These are phyloP conservation scores for Mongoloraphidia duomilia DNA, from an alignment of 2,888 invertebrate species.

Conservation along the genomic window DNA sequence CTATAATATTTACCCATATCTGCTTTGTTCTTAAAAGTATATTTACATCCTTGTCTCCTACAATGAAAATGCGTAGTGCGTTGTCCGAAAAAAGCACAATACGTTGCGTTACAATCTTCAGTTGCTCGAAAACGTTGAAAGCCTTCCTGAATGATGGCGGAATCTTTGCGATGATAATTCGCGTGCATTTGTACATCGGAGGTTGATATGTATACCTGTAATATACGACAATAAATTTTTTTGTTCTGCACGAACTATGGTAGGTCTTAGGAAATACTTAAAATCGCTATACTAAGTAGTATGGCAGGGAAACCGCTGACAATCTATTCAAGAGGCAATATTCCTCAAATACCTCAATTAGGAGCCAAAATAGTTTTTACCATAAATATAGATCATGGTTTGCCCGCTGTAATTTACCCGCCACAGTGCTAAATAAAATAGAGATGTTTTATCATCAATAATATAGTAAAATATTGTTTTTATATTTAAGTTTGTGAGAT, in stretches of 20 bases:
- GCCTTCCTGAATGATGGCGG: constrained; percentile 93
- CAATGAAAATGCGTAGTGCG: constrained; percentile 97
- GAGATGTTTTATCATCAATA: too few species aligned
- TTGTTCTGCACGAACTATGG: neutral
- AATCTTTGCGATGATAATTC: constrained; percentile 95
- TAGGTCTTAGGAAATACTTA: too few species aligned
- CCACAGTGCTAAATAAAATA: too few species aligned
- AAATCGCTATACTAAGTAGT: too few species aligned
- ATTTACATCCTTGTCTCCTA: constrained; percentile 76
- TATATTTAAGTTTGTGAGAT: too few species aligned
- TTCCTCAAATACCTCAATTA: too few species aligned
- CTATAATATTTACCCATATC: constrained; percentile 81
- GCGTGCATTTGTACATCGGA: constrained; percentile 99
- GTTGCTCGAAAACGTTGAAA: constrained; percentile 93
- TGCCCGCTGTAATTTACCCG: too few species aligned
- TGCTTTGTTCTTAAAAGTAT: constrained; percentile 96
- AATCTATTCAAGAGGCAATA: too few species aligned
- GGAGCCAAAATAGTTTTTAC: too few species aligned
- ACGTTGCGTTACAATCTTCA: constrained; percentile 83
- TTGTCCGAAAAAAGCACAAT: constrained; percentile 87
- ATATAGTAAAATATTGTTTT: too few species aligned
- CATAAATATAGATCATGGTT: too few species aligned
- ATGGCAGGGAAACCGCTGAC: too few species aligned
- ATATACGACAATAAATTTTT: neutral
- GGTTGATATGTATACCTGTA: constrained; percentile 84